Conservation (phyloP, 2,888 invertebrate species). For the Biston betularia region DNA sequence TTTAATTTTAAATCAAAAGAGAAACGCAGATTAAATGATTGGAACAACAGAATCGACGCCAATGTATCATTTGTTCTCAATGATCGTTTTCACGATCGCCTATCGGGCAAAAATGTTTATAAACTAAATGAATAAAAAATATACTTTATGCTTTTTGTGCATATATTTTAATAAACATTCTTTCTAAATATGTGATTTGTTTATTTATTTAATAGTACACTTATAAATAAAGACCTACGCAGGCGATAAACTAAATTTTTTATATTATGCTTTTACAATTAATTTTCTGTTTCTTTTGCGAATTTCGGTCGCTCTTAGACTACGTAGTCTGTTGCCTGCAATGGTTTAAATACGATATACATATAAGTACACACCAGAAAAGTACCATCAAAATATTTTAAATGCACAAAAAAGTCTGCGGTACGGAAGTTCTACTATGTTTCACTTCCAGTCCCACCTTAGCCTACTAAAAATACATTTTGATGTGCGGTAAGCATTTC, state of each 20-base stretch:
- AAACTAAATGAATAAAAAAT: slow-evolving; percentile 20
- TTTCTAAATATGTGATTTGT: slow-evolving; percentile 33
- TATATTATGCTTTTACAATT: not conserved
- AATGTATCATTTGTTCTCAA: slow-evolving; percentile 20
- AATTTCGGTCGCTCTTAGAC: too few relatives aligned
- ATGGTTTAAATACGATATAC: not conserved
- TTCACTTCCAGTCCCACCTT: too few relatives aligned
- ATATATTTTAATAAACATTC: slow-evolving; percentile 37
- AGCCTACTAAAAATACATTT: not conserved
- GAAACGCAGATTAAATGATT: too few relatives aligned
- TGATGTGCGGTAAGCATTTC: not conserved
- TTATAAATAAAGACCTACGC: not conserved
- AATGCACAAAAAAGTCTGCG: not conserved
- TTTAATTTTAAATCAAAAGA: not conserved
- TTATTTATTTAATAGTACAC: slow-evolving; percentile 6
- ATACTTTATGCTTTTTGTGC: slow-evolving; percentile 36
- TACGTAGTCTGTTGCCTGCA: not conserved
- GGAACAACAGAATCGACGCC: not conserved
- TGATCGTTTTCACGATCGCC: slow-evolving; percentile 17
- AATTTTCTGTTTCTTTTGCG: too few relatives aligned
- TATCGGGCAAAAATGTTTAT: slow-evolving; percentile 16
- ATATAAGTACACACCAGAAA: not conserved
- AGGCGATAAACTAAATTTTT: not conserved
- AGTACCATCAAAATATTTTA: not conserved
- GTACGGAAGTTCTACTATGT: not conserved